These are phyloP conservation scores for Perizoma affinitatum DNA, from an alignment of 2,888 invertebrate species.

Conservation along the genomic window DNA sequence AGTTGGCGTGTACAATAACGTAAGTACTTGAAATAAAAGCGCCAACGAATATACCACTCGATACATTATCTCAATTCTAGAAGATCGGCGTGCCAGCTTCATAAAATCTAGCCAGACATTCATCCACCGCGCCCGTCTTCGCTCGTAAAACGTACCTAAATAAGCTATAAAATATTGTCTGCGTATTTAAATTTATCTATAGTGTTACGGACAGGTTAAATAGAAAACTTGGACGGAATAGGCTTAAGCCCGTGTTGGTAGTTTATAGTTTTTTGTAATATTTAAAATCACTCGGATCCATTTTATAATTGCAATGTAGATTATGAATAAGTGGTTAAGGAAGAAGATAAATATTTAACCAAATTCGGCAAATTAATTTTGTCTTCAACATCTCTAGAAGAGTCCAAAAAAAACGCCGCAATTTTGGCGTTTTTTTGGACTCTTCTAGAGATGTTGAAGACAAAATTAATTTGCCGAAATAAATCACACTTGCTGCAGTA, in stretches of 20 bases:
- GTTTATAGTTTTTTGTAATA: conserved; percentile 2
- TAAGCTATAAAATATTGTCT: conserved; percentile 82
- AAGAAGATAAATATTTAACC: too few species aligned
- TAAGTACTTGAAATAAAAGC: conserved; percentile 33
- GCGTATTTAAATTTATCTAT: conserved; percentile 80
- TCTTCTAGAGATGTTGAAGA: too few species aligned
- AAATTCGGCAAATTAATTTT: too few species aligned
- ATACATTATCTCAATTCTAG: conserved; percentile 47
- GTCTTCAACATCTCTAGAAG: too few species aligned
- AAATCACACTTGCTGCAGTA: too few species aligned
- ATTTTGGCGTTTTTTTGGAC: too few species aligned
- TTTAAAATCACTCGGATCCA: neutral
- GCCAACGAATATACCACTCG: conserved; percentile 42
- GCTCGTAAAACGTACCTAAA: conserved; percentile 80
- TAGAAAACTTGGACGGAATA: conserved; percentile 42
- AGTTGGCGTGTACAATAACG: conserved; percentile 15
- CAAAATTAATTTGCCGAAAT: too few species aligned
- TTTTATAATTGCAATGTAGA: neutral
- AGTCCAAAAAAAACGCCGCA: too few species aligned
- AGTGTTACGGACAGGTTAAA: conserved; percentile 51
- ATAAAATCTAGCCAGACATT: conserved; percentile 77
- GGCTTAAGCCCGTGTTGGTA: neutral
- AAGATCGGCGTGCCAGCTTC: conserved; percentile 52
- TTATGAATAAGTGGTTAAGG: too few species aligned
- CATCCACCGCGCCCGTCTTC: conserved; percentile 70